These are phyloP conservation scores for Chaitophorus viminalis DNA, from an alignment of 2,888 invertebrate species.

Conservation along the genomic window DNA sequence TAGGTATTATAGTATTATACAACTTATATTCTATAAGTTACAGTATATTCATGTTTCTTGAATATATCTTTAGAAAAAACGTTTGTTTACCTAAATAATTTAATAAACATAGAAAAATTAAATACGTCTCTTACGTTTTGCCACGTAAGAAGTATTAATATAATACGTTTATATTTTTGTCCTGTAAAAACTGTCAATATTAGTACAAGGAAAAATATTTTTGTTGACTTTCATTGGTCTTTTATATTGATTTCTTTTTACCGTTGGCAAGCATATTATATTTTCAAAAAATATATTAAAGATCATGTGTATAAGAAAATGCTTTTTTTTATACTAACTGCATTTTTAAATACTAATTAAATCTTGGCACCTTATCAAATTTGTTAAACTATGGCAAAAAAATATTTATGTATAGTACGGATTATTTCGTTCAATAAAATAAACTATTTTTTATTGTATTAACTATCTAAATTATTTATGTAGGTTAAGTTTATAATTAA, in stretches of 20 bases:
- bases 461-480: no score
- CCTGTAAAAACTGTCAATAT: slow-evolving; percentile 30
- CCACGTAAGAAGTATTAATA: background rate
- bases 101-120: background rate
- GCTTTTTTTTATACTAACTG: background rate
- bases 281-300: background rate
- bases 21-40: no score
- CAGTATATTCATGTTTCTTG: no score
- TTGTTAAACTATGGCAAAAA: background rate
- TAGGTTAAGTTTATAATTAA: no score
- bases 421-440: background rate
- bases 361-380: background rate
- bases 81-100: background rate
- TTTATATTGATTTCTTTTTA: background rate
- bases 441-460: background rate
- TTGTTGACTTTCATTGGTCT: slow-evolving; percentile 6
- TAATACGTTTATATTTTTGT: slow-evolving; percentile 7
- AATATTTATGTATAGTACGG: background rate
- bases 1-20: no score
- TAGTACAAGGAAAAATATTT: background rate
- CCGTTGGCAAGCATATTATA: background rate
- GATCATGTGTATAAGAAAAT: no score
- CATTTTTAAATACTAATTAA: background rate
- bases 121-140: background rate
- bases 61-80: background rate